Conservation (phyloP, 2,888 invertebrate genomes). For the Hypsopygia costalis region DNA sequence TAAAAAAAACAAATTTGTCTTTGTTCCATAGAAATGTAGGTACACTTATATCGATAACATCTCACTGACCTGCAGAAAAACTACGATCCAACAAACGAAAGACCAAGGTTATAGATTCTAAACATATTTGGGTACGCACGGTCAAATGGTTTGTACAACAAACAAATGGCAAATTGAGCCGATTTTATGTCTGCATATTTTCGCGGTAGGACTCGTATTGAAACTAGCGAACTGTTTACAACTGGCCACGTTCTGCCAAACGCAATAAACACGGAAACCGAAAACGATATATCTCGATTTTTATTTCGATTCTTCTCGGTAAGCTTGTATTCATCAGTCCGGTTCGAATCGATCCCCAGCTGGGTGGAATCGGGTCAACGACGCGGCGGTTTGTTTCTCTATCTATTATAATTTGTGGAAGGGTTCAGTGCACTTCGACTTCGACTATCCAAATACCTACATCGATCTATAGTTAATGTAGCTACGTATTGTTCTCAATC, state of each 20-base stretch:
- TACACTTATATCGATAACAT: too few relatives aligned
- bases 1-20: too few relatives aligned
- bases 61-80: too few relatives aligned
- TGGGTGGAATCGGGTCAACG: constrained; percentile 36
- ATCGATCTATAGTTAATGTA: constrained; percentile 5
- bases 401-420: constrained; percentile 13
- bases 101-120: too few relatives aligned
- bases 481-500: neutral
- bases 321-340: constrained; percentile 28
- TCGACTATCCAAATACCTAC: constrained; percentile 9
- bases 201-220: constrained; percentile 3
- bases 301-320: constrained; percentile 42
- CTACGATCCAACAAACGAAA: too few relatives aligned
- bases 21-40: too few relatives aligned
- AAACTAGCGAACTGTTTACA: constrained; percentile 33
- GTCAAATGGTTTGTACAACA: too few relatives aligned
- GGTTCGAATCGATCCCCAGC: constrained; percentile 38
- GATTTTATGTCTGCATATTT: too few relatives aligned
- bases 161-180: too few relatives aligned
- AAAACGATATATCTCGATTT: constrained; percentile 52
- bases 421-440: constrained; percentile 12
- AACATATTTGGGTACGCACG: too few relatives aligned
- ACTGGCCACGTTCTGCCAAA: constrained; percentile 44
- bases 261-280: constrained; percentile 48
- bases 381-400: constrained; percentile 25